Evolutionary conservation across 2,888 invertebrate genomes (phyloP).

Genomic region (Nemapogon koenigi): DNA sequence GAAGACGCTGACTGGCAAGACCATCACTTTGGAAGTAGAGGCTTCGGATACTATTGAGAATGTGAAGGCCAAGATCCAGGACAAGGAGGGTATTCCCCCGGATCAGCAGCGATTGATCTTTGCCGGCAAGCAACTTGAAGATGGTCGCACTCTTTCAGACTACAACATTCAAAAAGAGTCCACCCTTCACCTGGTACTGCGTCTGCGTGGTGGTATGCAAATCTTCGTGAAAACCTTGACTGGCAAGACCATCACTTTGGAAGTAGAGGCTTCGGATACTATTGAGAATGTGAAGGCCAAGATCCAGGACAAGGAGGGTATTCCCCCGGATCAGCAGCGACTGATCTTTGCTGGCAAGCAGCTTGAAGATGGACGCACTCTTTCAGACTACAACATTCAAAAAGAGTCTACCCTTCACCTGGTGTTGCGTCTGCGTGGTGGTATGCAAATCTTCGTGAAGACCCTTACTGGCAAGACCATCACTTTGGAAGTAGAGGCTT

Average conservation of each 20-base stretch:
- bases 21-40: conserved; percentile 27
- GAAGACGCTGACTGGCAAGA: conserved; percentile 27
- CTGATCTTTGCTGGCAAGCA: conserved; percentile 23
- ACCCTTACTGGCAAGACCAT: conserved; percentile 22
- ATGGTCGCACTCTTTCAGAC: conserved; percentile 24
- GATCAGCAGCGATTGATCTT: conserved; percentile 24
- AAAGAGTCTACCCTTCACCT: conserved; percentile 22
- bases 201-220: conserved; percentile 23
- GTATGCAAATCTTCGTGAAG: conserved; percentile 23
- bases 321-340: conserved; percentile 22
- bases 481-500: conserved; percentile 20
- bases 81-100: conserved; percentile 25
- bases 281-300: conserved; percentile 24
- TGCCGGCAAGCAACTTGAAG: conserved; percentile 26
- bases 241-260: conserved; percentile 22
- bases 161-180: conserved; percentile 26
- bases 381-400: conserved; percentile 23
- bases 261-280: conserved; percentile 22
- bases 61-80: conserved; percentile 26
- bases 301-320: conserved; percentile 23
- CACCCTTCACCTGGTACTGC: conserved; percentile 22
- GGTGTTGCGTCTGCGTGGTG: conserved; percentile 20
- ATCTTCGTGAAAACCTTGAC: conserved; percentile 22
- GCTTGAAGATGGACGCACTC: conserved; percentile 22
- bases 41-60: conserved; percentile 29